Evolutionary conservation across 2,888 invertebrate genomes (phyloP).

Genomic region (Drosophila demipolita): DNA sequence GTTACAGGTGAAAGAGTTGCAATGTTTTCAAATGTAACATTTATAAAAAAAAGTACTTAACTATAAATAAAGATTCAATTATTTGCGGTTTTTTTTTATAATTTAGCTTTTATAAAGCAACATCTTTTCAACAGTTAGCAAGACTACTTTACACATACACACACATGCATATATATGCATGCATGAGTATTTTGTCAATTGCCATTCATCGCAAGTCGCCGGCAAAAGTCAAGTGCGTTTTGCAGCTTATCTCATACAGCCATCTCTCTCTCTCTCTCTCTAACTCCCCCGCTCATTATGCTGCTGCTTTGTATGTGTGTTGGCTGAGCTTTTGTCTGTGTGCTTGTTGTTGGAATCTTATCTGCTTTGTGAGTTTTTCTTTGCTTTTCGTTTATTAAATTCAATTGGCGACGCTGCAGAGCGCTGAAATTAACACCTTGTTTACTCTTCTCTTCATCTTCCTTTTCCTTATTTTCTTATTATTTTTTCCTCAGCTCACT

Average conservation of each 20-base stretch:
- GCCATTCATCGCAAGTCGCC: slow-evolving; percentile 53
- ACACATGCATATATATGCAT: not conserved
- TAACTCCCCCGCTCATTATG: slow-evolving; percentile 4
- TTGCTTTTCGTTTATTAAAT: slow-evolving; percentile 46
- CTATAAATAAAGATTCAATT: not conserved
- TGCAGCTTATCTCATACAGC: slow-evolving; percentile 60
- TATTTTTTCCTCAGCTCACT: slow-evolving; percentile 42
- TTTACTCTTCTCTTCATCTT: slow-evolving; percentile 53
- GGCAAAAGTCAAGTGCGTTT: slow-evolving; percentile 73
- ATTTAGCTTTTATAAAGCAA: not conserved
- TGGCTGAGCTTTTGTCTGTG: slow-evolving; percentile 40
- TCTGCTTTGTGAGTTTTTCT: slow-evolving; percentile 43
- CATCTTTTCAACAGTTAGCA: not conserved
- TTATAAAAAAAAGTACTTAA: not conserved
- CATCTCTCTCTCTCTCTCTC: slow-evolving; percentile 48
- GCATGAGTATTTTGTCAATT: slow-evolving; percentile 44
- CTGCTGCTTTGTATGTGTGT: slow-evolving; percentile 55
- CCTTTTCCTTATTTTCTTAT: slow-evolving; percentile 12
- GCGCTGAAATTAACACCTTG: slow-evolving; percentile 72
- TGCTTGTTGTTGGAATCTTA: slow-evolving; percentile 62
- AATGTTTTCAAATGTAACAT: not conserved
- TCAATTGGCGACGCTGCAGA: slow-evolving; percentile 60
- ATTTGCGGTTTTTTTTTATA: not conserved
- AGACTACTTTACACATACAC: not conserved
- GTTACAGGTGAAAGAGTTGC: not conserved